These are phyloP conservation scores for Phenacoccus solenopsis DNA, from an alignment of 1,140 invertebrate genomes.

Conservation along the genomic window DNA sequence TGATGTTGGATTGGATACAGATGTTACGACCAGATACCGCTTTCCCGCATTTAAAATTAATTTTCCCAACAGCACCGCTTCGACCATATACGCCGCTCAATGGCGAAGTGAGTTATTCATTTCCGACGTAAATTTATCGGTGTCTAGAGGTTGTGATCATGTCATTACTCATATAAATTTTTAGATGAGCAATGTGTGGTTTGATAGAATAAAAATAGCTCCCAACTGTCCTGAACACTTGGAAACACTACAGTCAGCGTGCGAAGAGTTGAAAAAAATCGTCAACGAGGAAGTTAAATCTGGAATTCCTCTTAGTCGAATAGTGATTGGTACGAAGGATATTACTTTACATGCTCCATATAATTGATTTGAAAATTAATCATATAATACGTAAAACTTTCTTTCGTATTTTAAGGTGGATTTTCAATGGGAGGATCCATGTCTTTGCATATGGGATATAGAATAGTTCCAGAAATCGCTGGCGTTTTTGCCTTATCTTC, in stretches of 20 bases:
- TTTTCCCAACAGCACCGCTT: constrained; percentile 55
- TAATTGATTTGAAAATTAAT: background rate
- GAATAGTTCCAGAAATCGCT: constrained; percentile 44
- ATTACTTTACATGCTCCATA: background rate
- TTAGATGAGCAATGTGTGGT: constrained; percentile 51
- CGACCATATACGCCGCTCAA: constrained; percentile 49
- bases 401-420: constrained; percentile 39
- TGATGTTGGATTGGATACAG: constrained; percentile 48
- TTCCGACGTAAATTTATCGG: constrained; percentile 9
- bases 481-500: constrained; percentile 57
- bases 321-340: constrained; percentile 43
- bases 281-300: constrained; percentile 46
- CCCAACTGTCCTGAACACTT: constrained; percentile 44
- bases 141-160: constrained; percentile 12
- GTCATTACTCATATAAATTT: too few species aligned
- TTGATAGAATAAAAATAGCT: constrained; percentile 45
- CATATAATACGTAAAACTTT: constrained; percentile 4
- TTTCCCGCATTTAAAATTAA: constrained; percentile 52
- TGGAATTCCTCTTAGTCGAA: constrained; percentile 48
- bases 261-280: constrained; percentile 40
- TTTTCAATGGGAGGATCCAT: constrained; percentile 66
- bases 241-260: constrained; percentile 44
- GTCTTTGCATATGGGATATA: constrained; percentile 49
- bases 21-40: constrained; percentile 42
- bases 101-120: constrained; percentile 38